Evolutionary conservation across 2,888 invertebrate species (phyloP).

Genomic region (Arrhopalites spinosus): DNA sequence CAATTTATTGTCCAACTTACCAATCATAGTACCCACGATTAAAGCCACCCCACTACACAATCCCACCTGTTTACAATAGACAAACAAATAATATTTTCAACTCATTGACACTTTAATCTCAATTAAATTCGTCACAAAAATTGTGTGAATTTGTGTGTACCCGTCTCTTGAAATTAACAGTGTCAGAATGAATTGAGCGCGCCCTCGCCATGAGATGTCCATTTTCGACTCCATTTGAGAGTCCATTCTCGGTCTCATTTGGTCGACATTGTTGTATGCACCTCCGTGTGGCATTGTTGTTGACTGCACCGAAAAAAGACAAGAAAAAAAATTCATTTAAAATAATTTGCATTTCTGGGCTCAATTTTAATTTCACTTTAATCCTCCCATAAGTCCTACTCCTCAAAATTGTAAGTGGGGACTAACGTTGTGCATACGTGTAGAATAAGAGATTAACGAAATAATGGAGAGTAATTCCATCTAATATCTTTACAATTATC

Average conservation of each 20-base stretch:
- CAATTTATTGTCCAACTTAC: no score
- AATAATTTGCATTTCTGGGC: no score
- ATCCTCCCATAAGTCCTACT: no score
- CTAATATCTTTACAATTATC: no score
- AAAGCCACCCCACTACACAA: conserved; percentile 60
- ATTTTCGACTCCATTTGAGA: conserved; percentile 57
- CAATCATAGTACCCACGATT: conserved; percentile 63
- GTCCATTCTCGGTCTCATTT: conserved; percentile 42
- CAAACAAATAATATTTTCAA: background rate
- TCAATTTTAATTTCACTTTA: no score
- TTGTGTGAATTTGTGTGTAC: background rate
- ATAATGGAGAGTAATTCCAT: no score
- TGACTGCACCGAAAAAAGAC: conserved; percentile 39
- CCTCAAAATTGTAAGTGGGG: no score
- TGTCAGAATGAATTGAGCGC: conserved; percentile 92
- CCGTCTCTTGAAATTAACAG: conserved; percentile 96
- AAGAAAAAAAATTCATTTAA: no score
- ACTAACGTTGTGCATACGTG: no score
- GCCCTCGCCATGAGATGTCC: conserved; percentile 79
- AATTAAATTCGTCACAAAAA: background rate
- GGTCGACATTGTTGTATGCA: conserved; percentile 47
- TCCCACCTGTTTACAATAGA: conserved; percentile 43
- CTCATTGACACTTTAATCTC: no score
- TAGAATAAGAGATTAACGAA: no score
- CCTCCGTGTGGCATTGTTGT: conserved; percentile 53